Evolutionary conservation across 2,113 vertebrate genomes (phyloP).

Genomic region (Odontesthes bonariensis): DNA sequence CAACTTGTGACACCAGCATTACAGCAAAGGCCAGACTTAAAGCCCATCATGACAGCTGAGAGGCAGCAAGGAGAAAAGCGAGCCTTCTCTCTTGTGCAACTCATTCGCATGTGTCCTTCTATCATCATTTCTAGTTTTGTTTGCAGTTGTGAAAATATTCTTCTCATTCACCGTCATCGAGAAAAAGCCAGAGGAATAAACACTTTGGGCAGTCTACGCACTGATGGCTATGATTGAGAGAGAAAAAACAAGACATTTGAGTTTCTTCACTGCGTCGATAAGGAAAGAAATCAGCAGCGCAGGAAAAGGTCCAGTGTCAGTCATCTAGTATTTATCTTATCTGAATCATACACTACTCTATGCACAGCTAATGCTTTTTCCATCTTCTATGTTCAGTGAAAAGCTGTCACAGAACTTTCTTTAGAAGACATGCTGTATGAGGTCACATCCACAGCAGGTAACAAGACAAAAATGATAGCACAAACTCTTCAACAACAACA

Average conservation of each 20-base stretch:
- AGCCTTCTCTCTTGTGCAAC: background rate
- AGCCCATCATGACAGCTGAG: constrained; percentile 1
- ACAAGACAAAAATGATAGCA: constrained; percentile 27
- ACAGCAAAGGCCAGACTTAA: constrained; percentile 23
- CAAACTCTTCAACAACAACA: constrained; percentile 35
- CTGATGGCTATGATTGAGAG: constrained; percentile 3
- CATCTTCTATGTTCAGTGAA: constrained; percentile 3
- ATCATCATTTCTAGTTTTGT: constrained; percentile 22
- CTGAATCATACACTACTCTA: constrained; percentile 8
- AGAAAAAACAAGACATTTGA: constrained; percentile 7
- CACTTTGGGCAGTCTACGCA: background rate
- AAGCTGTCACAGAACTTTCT: constrained; percentile 29
- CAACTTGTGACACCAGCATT: constrained; percentile 25
- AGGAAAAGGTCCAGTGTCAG: background rate
- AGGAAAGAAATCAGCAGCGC: constrained; percentile 4
- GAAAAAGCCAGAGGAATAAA: constrained; percentile 7
- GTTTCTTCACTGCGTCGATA: background rate
- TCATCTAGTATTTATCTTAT: constrained; percentile 25
- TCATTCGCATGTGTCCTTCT: background rate
- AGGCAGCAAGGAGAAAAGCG: constrained; percentile 16
- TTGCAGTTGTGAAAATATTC: constrained; percentile 30
- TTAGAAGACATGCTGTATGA: constrained; percentile 25
- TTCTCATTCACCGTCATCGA: constrained; percentile 36
- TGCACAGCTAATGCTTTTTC: constrained; percentile 2
- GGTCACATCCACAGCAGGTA: constrained; percentile 30